phyloP scores from a whole-genome alignment of 2,888 invertebrate genomes.

The Ametastegia equiseti region DNA sequence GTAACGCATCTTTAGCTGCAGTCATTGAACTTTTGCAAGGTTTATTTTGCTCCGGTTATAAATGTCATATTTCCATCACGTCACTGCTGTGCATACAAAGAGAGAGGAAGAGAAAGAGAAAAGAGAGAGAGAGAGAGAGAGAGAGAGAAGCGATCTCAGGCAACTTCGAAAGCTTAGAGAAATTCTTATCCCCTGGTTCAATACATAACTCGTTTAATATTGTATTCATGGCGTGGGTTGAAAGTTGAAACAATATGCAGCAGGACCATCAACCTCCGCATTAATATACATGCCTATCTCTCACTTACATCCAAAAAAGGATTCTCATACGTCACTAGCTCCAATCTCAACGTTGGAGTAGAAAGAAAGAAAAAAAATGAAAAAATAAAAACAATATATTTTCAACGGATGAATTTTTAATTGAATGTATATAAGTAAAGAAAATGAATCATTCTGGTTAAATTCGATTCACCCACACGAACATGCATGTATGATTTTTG shows the following conservation, averaged over 20 bases:
- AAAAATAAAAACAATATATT: not conserved
- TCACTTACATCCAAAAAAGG: not conserved
- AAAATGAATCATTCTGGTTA: not conserved
- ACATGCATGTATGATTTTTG: not conserved
- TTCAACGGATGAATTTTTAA: too few relatives aligned
- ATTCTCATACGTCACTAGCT: not conserved
- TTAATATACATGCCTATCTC: not conserved
- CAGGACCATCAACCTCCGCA: conserved; percentile 7
- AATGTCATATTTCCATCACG: not conserved
- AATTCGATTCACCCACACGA: not conserved
- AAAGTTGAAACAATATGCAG: conserved; percentile 33
- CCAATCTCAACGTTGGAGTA: not conserved
- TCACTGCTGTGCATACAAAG: not conserved
- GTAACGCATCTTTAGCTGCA: too few relatives aligned
- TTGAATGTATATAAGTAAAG: not conserved
- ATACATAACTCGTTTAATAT: conserved; percentile 22
- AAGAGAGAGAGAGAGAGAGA: not conserved
- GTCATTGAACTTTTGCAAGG: conserved; percentile 18
- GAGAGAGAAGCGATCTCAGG: not conserved
- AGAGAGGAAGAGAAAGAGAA: too few relatives aligned
- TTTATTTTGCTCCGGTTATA: too few relatives aligned
- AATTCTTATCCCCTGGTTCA: conserved; percentile 6
- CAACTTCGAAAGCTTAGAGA: not conserved
- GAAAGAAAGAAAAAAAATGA: not conserved
- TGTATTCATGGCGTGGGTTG: conserved; percentile 27